phyloP scores from a whole-genome alignment of 2,797 vertebrate genomes.

The Phalanger gymnotis region DNA sequence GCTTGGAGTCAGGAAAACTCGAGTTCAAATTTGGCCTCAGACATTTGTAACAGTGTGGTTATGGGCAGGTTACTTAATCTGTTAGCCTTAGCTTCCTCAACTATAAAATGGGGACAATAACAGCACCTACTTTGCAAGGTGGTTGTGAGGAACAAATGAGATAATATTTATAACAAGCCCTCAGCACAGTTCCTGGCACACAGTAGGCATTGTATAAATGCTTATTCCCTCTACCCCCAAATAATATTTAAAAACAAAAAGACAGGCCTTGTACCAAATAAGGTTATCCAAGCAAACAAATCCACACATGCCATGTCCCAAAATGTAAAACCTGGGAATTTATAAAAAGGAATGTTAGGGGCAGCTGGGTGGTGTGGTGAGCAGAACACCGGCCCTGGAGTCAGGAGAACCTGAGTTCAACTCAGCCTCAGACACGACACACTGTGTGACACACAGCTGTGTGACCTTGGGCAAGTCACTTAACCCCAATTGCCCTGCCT shows the following conservation, averaged over 20 bases:
- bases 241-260: background rate
- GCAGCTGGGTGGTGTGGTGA: too few species aligned
- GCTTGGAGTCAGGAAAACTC: background rate
- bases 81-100: background rate
- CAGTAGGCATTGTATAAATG: background rate
- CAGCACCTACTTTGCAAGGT: background rate
- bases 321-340: background rate
- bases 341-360: background rate
- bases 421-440: too few species aligned
- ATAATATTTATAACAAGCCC: background rate
- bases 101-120: background rate
- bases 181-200: background rate
- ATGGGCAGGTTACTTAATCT: background rate
- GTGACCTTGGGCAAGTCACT: too few species aligned
- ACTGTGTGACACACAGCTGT: too few species aligned
- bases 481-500: too few species aligned
- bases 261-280: background rate
- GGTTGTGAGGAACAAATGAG: background rate
- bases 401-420: too few species aligned
- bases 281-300: background rate
- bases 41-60: background rate
- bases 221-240: background rate
- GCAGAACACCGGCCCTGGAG: too few species aligned
- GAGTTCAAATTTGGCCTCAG: background rate
- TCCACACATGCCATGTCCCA: background rate